Base-by-base conservation (phyloP, 2,888 invertebrate genomes). In the Argyresthia albistria region DNA sequence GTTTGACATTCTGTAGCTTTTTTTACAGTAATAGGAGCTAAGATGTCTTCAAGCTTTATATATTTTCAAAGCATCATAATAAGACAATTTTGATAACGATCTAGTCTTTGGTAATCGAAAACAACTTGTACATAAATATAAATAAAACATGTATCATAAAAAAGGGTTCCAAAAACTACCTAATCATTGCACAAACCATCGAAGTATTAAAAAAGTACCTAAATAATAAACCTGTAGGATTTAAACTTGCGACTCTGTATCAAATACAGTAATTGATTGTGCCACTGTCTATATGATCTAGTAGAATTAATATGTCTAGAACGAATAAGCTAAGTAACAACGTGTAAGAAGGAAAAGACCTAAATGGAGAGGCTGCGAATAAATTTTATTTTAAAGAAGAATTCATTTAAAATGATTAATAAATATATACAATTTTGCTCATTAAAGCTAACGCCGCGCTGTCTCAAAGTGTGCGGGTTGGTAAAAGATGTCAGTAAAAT, bases 231-330 rank as follows among this genome's bases (percentile, higher is more conserved):
- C 69, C 56, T 66, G 72, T 72, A 84, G 84, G 78, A 25, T 80
- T 82, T 84, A 84, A 83, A 25, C 25, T 25, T 25, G 25, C 25
- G 80, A 69, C 69, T 62, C 81, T 80, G 84, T 84, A 84, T 86
- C 10, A 69, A 71, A 83, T 86, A 79, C 84, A 76, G 83, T 37
- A 25, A 6, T 14, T 15, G 12, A 37, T 8, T 36, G 48, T 48
- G 48, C 48, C 48, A 48, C 48, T 48, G 8, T 46, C 25, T 48
- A 48, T 37, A 48, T 37, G 36, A 48, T 37, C 48, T 39, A 15
- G 12, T n/a, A 6, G 12, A n/a, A 8, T 8, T n/a, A 35, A 35
- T 11, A 47, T 12, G 35, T 25, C 25, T 25, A 25, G 25, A 25
- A 25, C 25, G 25, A 42, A 42, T 12, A 12, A 42, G 42, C 11